Percentiles rank a stretch among this genome's conserved stretches.
These are phyloP conservation scores for Cinclus mexicanus DNA, from an alignment of 2,113 vertebrate genomes.

Conservation along the genomic window DNA sequence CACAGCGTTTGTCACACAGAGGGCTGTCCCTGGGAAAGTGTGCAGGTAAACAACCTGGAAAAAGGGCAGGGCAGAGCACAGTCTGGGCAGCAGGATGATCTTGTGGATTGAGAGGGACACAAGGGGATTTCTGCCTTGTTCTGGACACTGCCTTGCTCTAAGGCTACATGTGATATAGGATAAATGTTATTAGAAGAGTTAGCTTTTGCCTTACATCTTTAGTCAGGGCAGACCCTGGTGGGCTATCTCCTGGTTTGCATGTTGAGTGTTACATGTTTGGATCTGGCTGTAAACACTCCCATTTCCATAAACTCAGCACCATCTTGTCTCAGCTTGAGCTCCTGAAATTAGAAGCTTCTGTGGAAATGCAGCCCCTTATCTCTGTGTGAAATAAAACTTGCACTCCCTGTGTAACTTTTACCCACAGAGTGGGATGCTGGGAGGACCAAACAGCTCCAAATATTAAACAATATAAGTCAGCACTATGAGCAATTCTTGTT, in stretches of 20 bases:
- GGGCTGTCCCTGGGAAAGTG: accelerated
- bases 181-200: background rate
- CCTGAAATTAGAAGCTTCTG: background rate
- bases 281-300: background rate
- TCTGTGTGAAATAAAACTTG: background rate
- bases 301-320: background rate
- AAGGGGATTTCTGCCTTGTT: background rate
- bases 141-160: background rate
- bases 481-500: background rate
- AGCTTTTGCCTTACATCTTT: background rate
- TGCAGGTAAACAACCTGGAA: background rate
- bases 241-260: background rate
- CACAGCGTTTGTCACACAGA: accelerated
- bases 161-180: background rate
- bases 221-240: background rate
- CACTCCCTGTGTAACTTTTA: background rate
- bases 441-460: background rate
- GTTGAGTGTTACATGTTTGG: background rate
- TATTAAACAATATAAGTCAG: conserved; percentile 13
- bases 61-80: too few species aligned
- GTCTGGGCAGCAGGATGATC: background rate
- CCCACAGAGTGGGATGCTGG: background rate
- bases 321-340: background rate
- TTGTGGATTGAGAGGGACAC: background rate
- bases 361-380: background rate